These are phyloP conservation scores for Cranoglanis bouderius DNA, from an alignment of 2,113 vertebrate species.

Conservation along the genomic window DNA sequence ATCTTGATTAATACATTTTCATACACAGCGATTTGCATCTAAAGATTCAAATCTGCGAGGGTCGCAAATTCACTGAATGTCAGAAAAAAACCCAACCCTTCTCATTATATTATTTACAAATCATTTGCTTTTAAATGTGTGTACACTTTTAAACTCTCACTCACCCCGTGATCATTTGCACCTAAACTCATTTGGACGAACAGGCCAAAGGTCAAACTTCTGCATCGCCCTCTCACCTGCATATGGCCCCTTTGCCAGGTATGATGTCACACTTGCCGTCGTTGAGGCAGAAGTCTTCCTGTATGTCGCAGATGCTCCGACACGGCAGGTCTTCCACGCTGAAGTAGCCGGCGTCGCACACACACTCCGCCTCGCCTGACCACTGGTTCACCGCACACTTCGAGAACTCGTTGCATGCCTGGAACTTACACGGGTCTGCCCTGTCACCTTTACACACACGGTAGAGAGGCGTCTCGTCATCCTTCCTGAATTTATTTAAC, in stretches of 20 bases:
- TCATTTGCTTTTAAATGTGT: neutral
- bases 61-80: neutral
- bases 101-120: neutral
- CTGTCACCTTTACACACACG: slow-evolving; percentile 77
- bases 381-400: slow-evolving; percentile 85
- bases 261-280: slow-evolving; percentile 94
- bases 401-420: slow-evolving; percentile 92
- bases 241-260: slow-evolving; percentile 90
- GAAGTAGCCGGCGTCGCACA: slow-evolving; percentile 85
- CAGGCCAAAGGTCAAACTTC: neutral
- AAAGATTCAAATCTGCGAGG: neutral
- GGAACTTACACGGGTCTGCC: slow-evolving; percentile 94
- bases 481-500: neutral
- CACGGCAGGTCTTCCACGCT: slow-evolving; percentile 89
- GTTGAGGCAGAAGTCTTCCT: slow-evolving; percentile 88
- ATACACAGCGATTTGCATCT: too few relatives aligned
- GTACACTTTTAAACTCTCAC: neutral
- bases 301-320: slow-evolving; percentile 87
- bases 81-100: too few relatives aligned
- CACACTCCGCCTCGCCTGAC: slow-evolving; percentile 89
- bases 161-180: neutral
- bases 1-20: too few relatives aligned
- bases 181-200: neutral
- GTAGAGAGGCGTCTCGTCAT: neutral
- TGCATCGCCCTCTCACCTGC: slow-evolving; percentile 76